A percentile compares a stretch with the other conserved stretches of the same genome.
These are phyloP conservation scores for Tanypteryx hageni DNA, from an alignment of 2,888 invertebrate species.

Conservation along the genomic window DNA sequence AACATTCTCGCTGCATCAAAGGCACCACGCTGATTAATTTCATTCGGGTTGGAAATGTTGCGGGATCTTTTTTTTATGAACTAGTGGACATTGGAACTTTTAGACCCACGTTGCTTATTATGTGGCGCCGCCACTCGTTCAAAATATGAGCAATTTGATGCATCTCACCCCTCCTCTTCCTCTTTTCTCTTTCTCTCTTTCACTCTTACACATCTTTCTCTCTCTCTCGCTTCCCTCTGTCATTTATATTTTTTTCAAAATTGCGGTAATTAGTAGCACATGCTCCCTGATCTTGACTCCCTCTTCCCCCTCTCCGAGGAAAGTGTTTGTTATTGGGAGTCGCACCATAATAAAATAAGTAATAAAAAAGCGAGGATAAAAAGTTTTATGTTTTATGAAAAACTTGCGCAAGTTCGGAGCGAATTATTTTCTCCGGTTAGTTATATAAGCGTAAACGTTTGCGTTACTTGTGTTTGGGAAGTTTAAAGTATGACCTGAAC, in stretches of 20 bases:
- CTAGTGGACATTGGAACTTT: slow-evolving; percentile 60
- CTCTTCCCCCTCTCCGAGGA: neutral
- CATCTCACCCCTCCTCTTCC: neutral
- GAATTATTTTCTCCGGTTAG: neutral
- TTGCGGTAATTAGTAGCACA: slow-evolving; percentile 63
- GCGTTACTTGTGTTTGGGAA: too few relatives aligned
- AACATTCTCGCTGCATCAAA: slow-evolving; percentile 43
- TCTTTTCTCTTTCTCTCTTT: neutral
- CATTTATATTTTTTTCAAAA: slow-evolving; percentile 35
- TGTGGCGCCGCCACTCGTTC: slow-evolving; percentile 24
- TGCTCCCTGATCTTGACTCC: slow-evolving; percentile 11
- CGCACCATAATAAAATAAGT: neutral
- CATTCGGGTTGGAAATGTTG: slow-evolving; percentile 46
- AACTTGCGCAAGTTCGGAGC: neutral
- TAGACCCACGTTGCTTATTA: slow-evolving; percentile 41
- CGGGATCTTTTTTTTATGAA: slow-evolving; percentile 54
- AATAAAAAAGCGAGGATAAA: too few relatives aligned
- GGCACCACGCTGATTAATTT: slow-evolving; percentile 59
- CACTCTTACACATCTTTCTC: neutral
- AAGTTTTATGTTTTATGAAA: neutral
- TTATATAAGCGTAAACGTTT: slow-evolving; percentile 1
- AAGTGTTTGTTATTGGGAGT: slow-evolving; percentile 42
- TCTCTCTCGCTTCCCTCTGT: neutral
- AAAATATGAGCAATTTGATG: slow-evolving; percentile 56
- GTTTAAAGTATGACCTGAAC: too few relatives aligned